Conservation (phyloP, 2,888 invertebrate species). For the Halictus quadricinctus region DNA sequence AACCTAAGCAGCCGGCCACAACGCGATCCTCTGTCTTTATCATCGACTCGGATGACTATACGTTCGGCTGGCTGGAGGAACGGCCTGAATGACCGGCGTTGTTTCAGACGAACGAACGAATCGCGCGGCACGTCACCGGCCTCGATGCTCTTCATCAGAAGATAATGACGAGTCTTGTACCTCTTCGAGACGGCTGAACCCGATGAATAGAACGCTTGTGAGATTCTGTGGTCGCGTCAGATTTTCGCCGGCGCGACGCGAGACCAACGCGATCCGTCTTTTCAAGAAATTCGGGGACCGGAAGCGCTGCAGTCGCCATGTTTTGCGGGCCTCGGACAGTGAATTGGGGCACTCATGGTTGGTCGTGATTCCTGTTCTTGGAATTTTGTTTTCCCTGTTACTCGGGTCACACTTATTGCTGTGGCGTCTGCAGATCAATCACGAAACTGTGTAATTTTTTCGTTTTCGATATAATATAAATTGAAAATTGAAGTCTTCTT, state of each 20-base stretch:
- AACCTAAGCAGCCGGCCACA: conserved; percentile 66
- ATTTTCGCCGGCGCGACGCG: conserved; percentile 39
- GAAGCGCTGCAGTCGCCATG: conserved; percentile 16
- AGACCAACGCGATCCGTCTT: conserved; percentile 23
- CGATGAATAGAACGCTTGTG: conserved; percentile 70
- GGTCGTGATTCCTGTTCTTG: background rate
- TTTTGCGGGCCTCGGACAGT: background rate
- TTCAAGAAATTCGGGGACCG: conserved; percentile 22
- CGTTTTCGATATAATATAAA: background rate
- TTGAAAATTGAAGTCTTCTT: no score
- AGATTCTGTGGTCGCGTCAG: conserved; percentile 45
- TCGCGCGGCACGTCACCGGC: conserved; percentile 67
- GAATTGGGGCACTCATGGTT: background rate
- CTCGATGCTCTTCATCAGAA: conserved; percentile 76
- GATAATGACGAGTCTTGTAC: conserved; percentile 78
- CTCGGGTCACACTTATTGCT: background rate
- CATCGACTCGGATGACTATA: conserved; percentile 57
- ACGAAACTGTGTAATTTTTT: background rate
- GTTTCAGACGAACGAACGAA: conserved; percentile 69
- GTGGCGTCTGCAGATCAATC: background rate
- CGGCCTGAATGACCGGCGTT: conserved; percentile 75
- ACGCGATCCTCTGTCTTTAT: conserved; percentile 72
- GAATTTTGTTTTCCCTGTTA: background rate
- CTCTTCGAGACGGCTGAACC: conserved; percentile 60
- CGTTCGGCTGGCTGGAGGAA: conserved; percentile 41